These are phyloP conservation scores for Rhinoraja longicauda DNA, from an alignment of 2,797 vertebrate genomes.

Conservation along the genomic window DNA sequence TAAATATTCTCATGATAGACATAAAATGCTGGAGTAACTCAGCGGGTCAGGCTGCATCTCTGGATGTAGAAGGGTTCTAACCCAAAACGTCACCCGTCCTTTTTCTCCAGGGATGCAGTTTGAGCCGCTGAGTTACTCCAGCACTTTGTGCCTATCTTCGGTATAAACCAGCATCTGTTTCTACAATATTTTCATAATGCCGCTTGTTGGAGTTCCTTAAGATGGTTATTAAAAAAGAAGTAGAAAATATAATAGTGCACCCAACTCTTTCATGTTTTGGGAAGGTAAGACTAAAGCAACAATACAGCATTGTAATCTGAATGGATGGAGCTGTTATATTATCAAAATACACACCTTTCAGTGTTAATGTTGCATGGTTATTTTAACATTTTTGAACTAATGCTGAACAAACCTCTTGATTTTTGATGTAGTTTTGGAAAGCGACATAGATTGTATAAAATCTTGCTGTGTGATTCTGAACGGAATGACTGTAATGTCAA, in stretches of 20 bases:
- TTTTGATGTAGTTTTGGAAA: neutral
- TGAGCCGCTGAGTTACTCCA: too few relatives aligned
- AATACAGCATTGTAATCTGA: neutral
- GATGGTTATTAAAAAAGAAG: neutral
- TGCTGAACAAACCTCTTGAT: neutral
- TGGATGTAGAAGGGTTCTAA: too few relatives aligned
- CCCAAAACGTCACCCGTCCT: too few relatives aligned
- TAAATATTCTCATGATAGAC: too few relatives aligned
- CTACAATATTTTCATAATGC: too few relatives aligned
- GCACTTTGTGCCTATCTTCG: too few relatives aligned
- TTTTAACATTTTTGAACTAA: neutral
- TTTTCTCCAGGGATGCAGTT: too few relatives aligned
- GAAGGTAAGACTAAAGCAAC: neutral
- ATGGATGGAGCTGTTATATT: neutral
- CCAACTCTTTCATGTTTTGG: neutral
- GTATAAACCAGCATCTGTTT: too few relatives aligned
- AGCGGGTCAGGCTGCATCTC: too few relatives aligned
- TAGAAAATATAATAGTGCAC: too few relatives aligned
- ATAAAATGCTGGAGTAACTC: too few relatives aligned
- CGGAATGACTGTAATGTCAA: neutral
- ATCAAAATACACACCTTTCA: neutral
- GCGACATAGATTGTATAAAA: neutral
- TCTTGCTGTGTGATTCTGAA: neutral
- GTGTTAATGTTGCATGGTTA: neutral
- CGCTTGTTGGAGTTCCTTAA: neutral